Conservation (phyloP, 2,113 vertebrate species). For the Atractosteus spatula region DNA sequence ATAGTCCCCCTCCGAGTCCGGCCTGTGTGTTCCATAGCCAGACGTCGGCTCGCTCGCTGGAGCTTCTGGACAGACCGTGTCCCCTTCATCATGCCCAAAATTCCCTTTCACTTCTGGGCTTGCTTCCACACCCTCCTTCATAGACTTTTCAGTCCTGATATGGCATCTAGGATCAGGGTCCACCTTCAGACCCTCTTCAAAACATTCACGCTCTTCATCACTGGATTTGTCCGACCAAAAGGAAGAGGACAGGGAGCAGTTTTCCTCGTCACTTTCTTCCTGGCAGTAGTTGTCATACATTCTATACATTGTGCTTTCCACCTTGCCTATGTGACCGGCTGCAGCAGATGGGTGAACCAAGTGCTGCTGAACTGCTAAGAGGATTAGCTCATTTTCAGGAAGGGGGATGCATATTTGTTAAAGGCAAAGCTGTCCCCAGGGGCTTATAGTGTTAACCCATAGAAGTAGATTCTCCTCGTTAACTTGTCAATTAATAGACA, state of each 20-base stretch:
- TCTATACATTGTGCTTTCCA: conserved; percentile 45
- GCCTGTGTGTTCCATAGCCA: conserved; percentile 54
- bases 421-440: too few species aligned
- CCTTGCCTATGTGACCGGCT: conserved; percentile 18
- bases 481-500: too few species aligned
- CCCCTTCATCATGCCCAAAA: background rate
- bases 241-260: conserved; percentile 45
- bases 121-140: background rate
- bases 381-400: conserved; percentile 41
- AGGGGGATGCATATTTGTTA: too few species aligned
- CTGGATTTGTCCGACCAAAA: conserved; percentile 57
- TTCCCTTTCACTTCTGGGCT: background rate
- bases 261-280: conserved; percentile 28
- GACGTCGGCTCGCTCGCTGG: conserved; percentile 54
- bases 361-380: conserved; percentile 38
- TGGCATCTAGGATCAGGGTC: background rate
- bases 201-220: conserved; percentile 23
- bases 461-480: too few species aligned
- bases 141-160: background rate
- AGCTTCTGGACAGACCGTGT: background rate
- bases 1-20: conserved; percentile 11
- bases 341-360: conserved; percentile 29
- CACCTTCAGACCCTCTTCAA: conserved; percentile 15
- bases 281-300: conserved; percentile 32
- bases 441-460: too few species aligned